Conservation (phyloP, 2,888 invertebrate genomes). For the Erebia epiphron region DNA sequence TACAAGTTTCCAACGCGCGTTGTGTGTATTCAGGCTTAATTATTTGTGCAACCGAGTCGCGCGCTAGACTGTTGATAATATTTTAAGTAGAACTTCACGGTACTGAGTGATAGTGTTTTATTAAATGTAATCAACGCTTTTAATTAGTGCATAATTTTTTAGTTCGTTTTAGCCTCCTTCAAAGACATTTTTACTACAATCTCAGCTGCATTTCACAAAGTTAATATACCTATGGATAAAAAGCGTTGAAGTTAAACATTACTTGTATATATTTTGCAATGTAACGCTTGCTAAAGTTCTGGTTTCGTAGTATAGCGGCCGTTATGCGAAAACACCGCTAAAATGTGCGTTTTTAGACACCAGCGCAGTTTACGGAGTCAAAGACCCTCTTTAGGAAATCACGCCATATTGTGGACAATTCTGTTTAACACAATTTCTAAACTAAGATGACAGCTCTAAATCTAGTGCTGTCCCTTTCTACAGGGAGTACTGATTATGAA, state of each 20-base stretch:
- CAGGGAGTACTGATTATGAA: too few relatives aligned
- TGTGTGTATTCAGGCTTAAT: not conserved
- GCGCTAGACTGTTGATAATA: slow-evolving; percentile 16
- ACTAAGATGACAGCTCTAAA: too few relatives aligned
- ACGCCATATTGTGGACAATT: too few relatives aligned
- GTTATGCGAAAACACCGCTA: not conserved
- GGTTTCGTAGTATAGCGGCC: not conserved
- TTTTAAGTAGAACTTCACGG: slow-evolving; percentile 23
- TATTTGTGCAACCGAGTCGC: slow-evolving; percentile 19
- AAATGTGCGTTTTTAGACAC: too few relatives aligned
- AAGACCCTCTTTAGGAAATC: too few relatives aligned
- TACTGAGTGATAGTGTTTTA: slow-evolving; percentile 30
- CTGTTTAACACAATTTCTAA: too few relatives aligned
- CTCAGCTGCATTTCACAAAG: slow-evolving; percentile 26
- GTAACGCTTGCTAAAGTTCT: slow-evolving; percentile 15
- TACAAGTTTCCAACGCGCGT: not conserved
- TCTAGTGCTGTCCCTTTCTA: too few relatives aligned
- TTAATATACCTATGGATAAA: slow-evolving; percentile 6
- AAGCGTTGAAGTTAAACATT: slow-evolving; percentile 21
- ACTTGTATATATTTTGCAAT: slow-evolving; percentile 34
- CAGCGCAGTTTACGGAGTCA: too few relatives aligned
- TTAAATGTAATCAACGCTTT: slow-evolving; percentile 28
- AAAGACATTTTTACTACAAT: slow-evolving; percentile 16
- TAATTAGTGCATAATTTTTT: slow-evolving; percentile 6
- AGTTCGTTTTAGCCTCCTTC: not conserved